Evolutionary conservation across 1,140 invertebrate genomes (phyloP).

Genomic region (Drosophila sechellia): DNA sequence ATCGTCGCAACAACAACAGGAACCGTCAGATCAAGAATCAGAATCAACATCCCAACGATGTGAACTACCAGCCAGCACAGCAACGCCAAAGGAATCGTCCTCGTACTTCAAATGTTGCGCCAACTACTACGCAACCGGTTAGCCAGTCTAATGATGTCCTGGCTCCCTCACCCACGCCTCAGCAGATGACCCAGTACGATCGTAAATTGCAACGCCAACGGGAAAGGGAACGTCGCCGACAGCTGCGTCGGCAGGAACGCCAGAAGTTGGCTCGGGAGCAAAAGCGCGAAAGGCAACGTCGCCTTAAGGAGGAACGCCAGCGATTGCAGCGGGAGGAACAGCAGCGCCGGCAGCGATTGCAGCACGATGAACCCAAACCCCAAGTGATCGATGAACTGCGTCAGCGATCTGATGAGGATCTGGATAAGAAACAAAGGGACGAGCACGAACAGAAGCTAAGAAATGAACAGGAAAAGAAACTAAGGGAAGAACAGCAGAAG

Average conservation of each 20-base stretch:
- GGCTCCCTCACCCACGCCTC: constrained; percentile 9
- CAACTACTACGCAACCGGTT: constrained; percentile 1
- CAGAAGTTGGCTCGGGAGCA: constrained; percentile 55
- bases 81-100: constrained; percentile 32
- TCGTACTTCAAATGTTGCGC: constrained; percentile 28
- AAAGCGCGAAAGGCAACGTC: constrained; percentile 43
- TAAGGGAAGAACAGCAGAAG: neutral
- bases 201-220: constrained; percentile 72
- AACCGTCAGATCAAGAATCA: constrained; percentile 21
- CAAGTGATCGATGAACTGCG: constrained; percentile 50
- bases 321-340: constrained; percentile 31
- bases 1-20: constrained; percentile 36
- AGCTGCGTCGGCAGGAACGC: constrained; percentile 57
- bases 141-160: constrained; percentile 50
- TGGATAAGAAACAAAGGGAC: neutral
- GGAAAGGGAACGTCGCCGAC: constrained; percentile 61
- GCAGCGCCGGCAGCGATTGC: constrained; percentile 34
- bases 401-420: constrained; percentile 31
- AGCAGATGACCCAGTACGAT: constrained; percentile 67
- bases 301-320: constrained; percentile 36
- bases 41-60: constrained; percentile 61
- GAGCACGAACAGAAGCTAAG: constrained; percentile 7
- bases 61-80: constrained; percentile 52
- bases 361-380: constrained; percentile 16
- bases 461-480: constrained; percentile 11